Evolutionary conservation across 2,113 vertebrate species (phyloP).

Genomic region (Harpagus bidentatus): DNA sequence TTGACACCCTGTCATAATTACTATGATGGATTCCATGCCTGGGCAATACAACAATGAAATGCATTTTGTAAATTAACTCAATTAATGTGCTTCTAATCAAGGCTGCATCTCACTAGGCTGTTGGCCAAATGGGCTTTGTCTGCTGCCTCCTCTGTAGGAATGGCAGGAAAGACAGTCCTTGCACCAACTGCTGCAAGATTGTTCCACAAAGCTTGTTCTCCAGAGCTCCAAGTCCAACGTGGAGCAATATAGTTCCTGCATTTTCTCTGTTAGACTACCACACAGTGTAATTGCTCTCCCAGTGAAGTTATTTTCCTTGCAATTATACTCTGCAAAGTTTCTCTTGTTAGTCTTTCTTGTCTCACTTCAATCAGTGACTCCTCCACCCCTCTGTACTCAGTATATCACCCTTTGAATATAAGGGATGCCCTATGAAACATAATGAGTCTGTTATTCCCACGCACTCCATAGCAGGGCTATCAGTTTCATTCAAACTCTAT

Average conservation of each 20-base stretch:
- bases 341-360: neutral
- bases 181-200: neutral
- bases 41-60: neutral
- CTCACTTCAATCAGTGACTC: neutral
- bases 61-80: neutral
- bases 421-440: neutral
- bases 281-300: neutral
- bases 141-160: neutral
- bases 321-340: neutral
- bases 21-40: neutral
- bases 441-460: neutral
- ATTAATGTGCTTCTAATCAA: neutral
- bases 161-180: neutral
- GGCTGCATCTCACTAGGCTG: neutral
- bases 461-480: neutral
- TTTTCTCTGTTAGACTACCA: neutral
- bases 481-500: neutral
- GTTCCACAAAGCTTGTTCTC: neutral
- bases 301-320: neutral
- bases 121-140: neutral
- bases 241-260: neutral
- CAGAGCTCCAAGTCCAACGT: neutral
- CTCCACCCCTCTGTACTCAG: neutral
- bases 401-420: neutral
- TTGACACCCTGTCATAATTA: neutral